Conservation (phyloP, 2,113 vertebrate genomes). For the Falcunculus frontatus region DNA sequence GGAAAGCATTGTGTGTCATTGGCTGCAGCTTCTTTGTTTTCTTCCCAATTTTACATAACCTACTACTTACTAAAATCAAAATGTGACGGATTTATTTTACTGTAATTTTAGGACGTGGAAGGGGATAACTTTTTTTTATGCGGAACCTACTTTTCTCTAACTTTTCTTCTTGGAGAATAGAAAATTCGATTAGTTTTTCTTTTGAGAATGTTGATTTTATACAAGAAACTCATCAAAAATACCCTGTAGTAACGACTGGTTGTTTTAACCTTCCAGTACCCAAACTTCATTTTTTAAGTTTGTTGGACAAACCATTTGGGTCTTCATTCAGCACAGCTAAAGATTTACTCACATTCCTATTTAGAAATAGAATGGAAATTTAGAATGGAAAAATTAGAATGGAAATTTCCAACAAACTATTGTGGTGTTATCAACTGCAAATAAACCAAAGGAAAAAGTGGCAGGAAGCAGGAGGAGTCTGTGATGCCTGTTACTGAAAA, state of each 20-base stretch:
- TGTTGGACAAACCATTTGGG: neutral
- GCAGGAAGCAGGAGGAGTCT: neutral
- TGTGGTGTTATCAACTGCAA: neutral
- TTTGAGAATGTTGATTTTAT: neutral
- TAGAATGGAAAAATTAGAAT: neutral
- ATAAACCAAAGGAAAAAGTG: neutral
- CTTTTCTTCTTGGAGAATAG: neutral
- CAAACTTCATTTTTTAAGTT: neutral
- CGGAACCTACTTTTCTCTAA: neutral
- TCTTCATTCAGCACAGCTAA: neutral
- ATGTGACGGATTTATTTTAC: neutral
- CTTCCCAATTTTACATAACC: neutral
- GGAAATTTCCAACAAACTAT: neutral
- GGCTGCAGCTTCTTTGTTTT: neutral
- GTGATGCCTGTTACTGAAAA: neutral
- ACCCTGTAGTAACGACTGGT: neutral
- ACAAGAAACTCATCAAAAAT: neutral
- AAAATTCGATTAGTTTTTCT: neutral
- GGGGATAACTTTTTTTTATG: neutral
- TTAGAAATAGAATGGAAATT: neutral
- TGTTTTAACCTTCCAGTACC: neutral
- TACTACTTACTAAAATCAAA: neutral
- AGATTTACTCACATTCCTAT: neutral
- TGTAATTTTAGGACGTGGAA: neutral
- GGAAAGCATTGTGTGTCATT: neutral